A percentile compares a stretch with the other conserved stretches of the same genome.
phyloP scores from a whole-genome alignment of 2,113 vertebrate species.

The Sebastes schlegelii region DNA sequence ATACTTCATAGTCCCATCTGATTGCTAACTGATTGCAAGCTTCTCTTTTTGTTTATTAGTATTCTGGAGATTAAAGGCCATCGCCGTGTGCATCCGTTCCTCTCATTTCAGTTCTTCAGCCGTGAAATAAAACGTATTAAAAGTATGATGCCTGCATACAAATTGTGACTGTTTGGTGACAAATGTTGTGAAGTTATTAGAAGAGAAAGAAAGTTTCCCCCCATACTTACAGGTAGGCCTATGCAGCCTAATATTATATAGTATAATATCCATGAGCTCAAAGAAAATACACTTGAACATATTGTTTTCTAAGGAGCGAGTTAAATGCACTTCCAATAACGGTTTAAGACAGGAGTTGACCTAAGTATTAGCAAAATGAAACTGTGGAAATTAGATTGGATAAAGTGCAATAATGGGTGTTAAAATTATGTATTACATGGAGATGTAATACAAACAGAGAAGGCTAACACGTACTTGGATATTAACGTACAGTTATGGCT shows the following conservation, averaged over 20 bases:
- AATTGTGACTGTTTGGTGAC: slow-evolving; percentile 31
- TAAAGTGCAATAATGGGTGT: background rate
- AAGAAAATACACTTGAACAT: background rate
- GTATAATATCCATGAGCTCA: slow-evolving; percentile 4
- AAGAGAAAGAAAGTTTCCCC: slow-evolving; percentile 20
- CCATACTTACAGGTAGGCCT: background rate
- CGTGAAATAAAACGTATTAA: slow-evolving; percentile 63
- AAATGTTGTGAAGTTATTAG: slow-evolving; percentile 29
- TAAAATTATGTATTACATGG: background rate
- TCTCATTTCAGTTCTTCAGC: slow-evolving; percentile 51
- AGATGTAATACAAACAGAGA: background rate
- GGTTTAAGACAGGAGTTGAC: background rate
- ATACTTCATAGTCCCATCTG: slow-evolving; percentile 34
- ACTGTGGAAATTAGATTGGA: background rate
- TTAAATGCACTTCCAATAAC: background rate
- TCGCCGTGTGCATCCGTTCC: slow-evolving; percentile 38
- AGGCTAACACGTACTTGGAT: background rate
- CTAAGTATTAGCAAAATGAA: background rate
- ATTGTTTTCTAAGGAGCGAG: background rate
- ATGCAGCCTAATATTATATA: background rate
- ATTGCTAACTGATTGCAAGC: slow-evolving; percentile 58
- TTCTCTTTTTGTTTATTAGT: slow-evolving; percentile 60
- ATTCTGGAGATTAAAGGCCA: slow-evolving; percentile 65
- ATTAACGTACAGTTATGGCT: too few relatives aligned
- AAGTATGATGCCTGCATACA: slow-evolving; percentile 47